phyloP scores from a whole-genome alignment of 2,888 invertebrate species.

The Terebella lapidaria region DNA sequence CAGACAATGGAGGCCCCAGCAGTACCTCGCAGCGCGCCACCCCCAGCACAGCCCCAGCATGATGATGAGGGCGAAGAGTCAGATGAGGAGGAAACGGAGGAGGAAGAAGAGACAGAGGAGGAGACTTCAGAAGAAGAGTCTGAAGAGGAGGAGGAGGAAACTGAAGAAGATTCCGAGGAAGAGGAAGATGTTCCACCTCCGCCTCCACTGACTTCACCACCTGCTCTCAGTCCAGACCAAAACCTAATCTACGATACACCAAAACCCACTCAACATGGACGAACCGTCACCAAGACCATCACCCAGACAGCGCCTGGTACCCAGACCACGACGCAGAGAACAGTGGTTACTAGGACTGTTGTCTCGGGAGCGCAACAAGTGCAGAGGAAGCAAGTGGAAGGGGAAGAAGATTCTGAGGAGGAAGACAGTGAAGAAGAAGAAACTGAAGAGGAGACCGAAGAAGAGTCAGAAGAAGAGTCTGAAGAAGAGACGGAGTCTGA shows the following conservation, averaged over 20 bases:
- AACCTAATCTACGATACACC: no score
- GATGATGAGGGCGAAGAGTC: no score
- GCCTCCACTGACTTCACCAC: no score
- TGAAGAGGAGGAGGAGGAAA: constrained; percentile 2
- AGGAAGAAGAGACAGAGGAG: constrained; percentile 24
- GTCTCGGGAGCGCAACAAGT: not conserved
- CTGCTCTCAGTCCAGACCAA: no score
- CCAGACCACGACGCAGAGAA: not conserved
- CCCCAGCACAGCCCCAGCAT: no score
- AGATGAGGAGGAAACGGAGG: constrained; percentile 6
- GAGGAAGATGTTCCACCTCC: no score
- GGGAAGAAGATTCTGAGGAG: not conserved
- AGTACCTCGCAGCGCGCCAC: no score
- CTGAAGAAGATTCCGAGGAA: not conserved
- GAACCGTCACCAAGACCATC: not conserved
- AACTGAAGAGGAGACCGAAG: constrained; percentile 3
- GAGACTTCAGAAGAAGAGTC: constrained; percentile 12
- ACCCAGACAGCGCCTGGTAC: not conserved
- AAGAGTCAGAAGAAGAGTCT: constrained; percentile 8
- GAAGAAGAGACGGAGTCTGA: constrained; percentile 5
- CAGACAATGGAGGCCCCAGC: no score
- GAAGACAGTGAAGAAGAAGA: constrained; percentile 8
- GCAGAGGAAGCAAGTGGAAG: not conserved
- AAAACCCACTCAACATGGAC: no score
- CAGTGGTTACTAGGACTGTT: constrained; percentile 8